These are phyloP conservation scores for Zhengitettix transpicula DNA, from an alignment of 2,888 invertebrate genomes.

Conservation along the genomic window DNA sequence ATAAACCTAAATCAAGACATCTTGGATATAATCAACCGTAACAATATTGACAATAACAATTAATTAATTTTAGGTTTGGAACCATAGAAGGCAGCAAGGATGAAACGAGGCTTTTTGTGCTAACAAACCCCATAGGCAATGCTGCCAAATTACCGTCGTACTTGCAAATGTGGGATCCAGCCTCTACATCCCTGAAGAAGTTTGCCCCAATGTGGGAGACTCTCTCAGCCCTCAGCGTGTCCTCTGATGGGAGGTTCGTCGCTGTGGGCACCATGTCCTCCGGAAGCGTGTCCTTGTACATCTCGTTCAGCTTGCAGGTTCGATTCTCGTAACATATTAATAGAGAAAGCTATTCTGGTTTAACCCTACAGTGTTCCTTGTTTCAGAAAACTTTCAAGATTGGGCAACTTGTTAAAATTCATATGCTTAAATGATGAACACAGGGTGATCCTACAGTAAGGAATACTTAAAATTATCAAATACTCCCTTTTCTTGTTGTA, in stretches of 20 bases:
- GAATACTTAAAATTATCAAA: not conserved
- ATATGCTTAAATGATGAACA: too few relatives aligned
- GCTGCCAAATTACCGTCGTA: conserved; percentile 56
- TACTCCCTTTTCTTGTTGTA: conserved; percentile 21
- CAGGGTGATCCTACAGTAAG: not conserved
- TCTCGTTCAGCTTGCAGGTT: conserved; percentile 82
- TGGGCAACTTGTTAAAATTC: too few relatives aligned
- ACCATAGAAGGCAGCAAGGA: conserved; percentile 48
- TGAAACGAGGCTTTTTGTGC: conserved; percentile 49
- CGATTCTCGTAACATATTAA: conserved; percentile 2
- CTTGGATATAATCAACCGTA: too few relatives aligned
- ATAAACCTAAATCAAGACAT: too few relatives aligned
- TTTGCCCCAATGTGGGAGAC: conserved; percentile 50
- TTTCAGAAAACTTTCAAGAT: too few relatives aligned
- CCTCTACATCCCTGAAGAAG: conserved; percentile 38
- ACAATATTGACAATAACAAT: conserved; percentile 3
- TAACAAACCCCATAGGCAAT: conserved; percentile 62
- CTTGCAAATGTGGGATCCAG: conserved; percentile 62
- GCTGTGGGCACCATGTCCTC: conserved; percentile 88
- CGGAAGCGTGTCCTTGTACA: conserved; percentile 77
- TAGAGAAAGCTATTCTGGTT: too few relatives aligned
- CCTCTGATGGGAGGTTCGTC: conserved; percentile 83
- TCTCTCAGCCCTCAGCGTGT: conserved; percentile 66
- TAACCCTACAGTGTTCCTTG: too few relatives aligned
- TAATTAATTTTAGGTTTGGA: conserved; percentile 39